Base-by-base conservation (phyloP, 2,113 vertebrate genomes). In the Speoplatyrhinus poulsoni region DNA sequence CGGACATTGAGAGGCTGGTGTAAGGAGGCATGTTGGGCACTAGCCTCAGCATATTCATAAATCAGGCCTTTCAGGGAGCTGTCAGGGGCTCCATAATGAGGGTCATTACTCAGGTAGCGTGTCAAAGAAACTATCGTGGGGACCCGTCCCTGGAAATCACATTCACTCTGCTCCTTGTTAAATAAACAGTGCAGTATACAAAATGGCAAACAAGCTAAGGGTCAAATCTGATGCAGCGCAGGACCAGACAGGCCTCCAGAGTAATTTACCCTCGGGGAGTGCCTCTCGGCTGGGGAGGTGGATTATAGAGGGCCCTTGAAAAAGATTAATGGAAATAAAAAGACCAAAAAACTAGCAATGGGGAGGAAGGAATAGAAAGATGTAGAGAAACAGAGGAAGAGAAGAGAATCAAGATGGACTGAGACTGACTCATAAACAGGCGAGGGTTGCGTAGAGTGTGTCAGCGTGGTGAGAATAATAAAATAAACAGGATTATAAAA, bases 81-180 rank as follows among this genome's bases (percentile, higher is more conserved):
- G 98, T 96, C 98, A 98, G 93, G 83, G 90, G 92, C 92, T 94
- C 94, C 95, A 96, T 98, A 99, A 99, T 99, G 96, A 99, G 98
- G 97, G 96, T 97, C 96, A 98, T 98, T 99, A 98, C 98, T 99
- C 98, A 98, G 96, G 95, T 94, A 95, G 94, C 93, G 95, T 99
- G 97, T 99, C 98, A 99, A 94, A 98, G 96, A 94, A 95, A 95
- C 95, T 97, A 98, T 96, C 96, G 97, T 95, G 98, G 95, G 95
- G 86, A 91, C 95, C 94, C 93, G 93, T 96, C 96, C 96, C 93
- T 85, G 87, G 92, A 96, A 96, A 96, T 95, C 95, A 95, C 95
- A 95, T 95, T 97, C 95, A 98, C 95, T 96, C 96, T 95, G 94
- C 95, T 96, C 97, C 98, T 97, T 96, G 97, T 99, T 99, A 99